These are phyloP conservation scores for Raja brachyura DNA, from an alignment of 2,113 vertebrate species.

Conservation along the genomic window DNA sequence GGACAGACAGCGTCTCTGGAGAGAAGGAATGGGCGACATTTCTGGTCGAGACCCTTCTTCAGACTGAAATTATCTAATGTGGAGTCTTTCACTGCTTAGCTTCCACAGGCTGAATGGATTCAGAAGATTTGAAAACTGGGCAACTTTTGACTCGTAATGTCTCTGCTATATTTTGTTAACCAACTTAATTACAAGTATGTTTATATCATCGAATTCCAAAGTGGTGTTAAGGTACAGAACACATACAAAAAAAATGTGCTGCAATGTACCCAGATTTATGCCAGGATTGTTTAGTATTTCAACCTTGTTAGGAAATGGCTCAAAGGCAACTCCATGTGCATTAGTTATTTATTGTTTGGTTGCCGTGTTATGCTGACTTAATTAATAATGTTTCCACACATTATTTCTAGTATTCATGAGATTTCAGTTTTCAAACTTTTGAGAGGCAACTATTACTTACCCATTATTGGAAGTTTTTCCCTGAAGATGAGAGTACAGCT, in stretches of 20 bases:
- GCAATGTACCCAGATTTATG: not conserved
- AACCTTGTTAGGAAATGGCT: not conserved
- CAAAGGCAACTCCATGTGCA: not conserved
- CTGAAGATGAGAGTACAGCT: too few species aligned
- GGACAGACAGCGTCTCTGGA: too few species aligned
- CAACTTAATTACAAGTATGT: not conserved
- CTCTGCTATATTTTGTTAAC: not conserved
- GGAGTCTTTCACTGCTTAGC: not conserved
- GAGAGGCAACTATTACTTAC: not conserved
- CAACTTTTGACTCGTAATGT: not conserved
- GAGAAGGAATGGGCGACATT: too few species aligned
- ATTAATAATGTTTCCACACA: not conserved
- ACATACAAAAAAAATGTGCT: not conserved
- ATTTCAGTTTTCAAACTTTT: constrained; percentile 16
- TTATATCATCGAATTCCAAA: not conserved
- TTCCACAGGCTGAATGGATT: not conserved
- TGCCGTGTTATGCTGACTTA: not conserved
- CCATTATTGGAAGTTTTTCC: not conserved
- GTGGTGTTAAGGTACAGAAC: not conserved
- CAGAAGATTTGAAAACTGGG: not conserved
- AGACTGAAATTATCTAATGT: not conserved
- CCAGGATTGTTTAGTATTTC: not conserved
- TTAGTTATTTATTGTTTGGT: not conserved
- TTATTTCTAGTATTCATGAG: not conserved
- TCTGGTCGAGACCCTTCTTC: too few species aligned